Evolutionary conservation across 2,888 invertebrate genomes (phyloP).

Genomic region (Polydrusus tereticollis): DNA sequence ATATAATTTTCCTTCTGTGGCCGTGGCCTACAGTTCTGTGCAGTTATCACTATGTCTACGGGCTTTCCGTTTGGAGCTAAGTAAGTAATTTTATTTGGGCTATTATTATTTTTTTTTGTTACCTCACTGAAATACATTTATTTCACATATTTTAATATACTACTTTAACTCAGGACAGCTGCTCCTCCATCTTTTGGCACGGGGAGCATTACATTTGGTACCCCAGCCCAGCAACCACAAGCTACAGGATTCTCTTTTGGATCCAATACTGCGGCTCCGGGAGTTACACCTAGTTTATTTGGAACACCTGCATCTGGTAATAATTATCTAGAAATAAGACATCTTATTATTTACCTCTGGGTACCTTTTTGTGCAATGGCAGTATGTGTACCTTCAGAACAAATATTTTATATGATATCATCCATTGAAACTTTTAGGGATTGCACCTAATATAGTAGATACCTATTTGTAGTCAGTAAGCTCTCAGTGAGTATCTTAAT

Average conservation of each 20-base stretch:
- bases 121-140: too few relatives aligned
- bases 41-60: conserved; percentile 17
- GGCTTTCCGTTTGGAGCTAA: conserved; percentile 34
- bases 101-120: not conserved
- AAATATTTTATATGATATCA: too few relatives aligned
- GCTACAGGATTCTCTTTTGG: conserved; percentile 47
- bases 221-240: conserved; percentile 37
- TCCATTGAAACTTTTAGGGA: too few relatives aligned
- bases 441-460: too few relatives aligned
- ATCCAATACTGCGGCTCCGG: conserved; percentile 35
- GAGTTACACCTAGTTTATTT: conserved; percentile 55
- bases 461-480: too few relatives aligned
- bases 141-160: too few relatives aligned
- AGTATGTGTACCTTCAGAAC: too few relatives aligned
- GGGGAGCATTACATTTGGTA: conserved; percentile 27
- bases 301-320: conserved; percentile 54
- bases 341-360: conserved; percentile 29
- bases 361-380: conserved; percentile 32
- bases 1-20: not conserved
- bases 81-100: conserved; percentile 17
- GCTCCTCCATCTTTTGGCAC: conserved; percentile 32
- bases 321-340: conserved; percentile 29
- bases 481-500: too few relatives aligned
- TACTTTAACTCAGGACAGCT: conserved; percentile 26
- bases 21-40: not conserved